These are phyloP conservation scores for Eueides isabella DNA, from an alignment of 1,140 invertebrate species.

Conservation along the genomic window DNA sequence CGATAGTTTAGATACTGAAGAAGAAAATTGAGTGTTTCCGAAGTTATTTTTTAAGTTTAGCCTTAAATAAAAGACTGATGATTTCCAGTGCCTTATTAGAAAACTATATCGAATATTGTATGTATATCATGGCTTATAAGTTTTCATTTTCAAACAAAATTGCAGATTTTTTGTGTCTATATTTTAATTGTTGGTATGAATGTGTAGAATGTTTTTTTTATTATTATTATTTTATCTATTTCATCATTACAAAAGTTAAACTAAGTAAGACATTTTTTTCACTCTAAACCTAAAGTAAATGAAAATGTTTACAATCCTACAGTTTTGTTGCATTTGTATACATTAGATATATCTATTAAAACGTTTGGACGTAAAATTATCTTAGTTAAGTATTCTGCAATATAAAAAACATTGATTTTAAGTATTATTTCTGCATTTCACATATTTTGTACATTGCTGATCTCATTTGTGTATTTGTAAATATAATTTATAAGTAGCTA, in stretches of 20 bases:
- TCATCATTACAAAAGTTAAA: too few relatives aligned
- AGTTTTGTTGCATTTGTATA: neutral
- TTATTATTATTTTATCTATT: too few relatives aligned
- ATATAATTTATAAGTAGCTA: conserved; percentile 61
- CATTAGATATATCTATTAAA: neutral
- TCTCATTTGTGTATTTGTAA: conserved; percentile 70
- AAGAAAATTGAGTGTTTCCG: conserved; percentile 58
- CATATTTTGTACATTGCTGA: conserved; percentile 58
- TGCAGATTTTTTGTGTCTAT: neutral
- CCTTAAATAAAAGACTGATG: conserved; percentile 64
- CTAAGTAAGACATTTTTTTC: too few relatives aligned
- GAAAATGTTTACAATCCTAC: neutral
- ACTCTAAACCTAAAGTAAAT: neutral
- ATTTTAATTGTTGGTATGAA: neutral
- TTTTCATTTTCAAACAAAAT: too few relatives aligned
- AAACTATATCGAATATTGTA: conserved; percentile 9
- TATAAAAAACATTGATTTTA: conserved; percentile 28
- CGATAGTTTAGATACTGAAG: conserved; percentile 74
- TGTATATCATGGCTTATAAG: conserved; percentile 1
- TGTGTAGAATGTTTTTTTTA: neutral
- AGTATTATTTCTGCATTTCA: conserved; percentile 46
- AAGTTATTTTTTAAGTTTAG: conserved; percentile 1
- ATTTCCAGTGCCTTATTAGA: conserved; percentile 63
- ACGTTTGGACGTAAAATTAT: conserved; percentile 13
- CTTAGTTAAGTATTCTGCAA: conserved; percentile 28